These are phyloP conservation scores for Pilophorus perplexus DNA, from an alignment of 2,888 invertebrate species.

Conservation along the genomic window DNA sequence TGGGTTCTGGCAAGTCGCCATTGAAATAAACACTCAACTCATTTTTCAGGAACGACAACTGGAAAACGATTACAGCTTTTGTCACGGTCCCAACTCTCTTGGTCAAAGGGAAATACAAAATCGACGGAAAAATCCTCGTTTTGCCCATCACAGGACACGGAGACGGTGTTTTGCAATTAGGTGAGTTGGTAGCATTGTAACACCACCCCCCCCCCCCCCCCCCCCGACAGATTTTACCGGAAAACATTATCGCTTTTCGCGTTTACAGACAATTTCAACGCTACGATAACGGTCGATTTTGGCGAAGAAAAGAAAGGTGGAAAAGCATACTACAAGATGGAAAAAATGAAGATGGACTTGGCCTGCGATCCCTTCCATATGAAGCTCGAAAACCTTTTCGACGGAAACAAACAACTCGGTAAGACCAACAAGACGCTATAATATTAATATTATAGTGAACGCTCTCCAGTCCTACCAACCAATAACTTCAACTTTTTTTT, in stretches of 20 bases:
- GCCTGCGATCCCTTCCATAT: not conserved
- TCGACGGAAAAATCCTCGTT: not conserved
- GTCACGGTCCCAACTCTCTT: not conserved
- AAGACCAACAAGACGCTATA: no score
- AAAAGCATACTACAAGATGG: not conserved
- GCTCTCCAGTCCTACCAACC: not conserved
- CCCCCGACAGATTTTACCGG: no score
- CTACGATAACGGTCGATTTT: not conserved
- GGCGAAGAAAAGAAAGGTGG: not conserved
- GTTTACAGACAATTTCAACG: not conserved
- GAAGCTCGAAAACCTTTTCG: not conserved
- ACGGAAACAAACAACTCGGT: not conserved
- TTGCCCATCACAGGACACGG: not conserved
- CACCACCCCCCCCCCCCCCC: no score
- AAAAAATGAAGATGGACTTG: not conserved
- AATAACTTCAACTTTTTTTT: not conserved
- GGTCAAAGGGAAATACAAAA: not conserved
- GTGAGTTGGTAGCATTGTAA: no score
- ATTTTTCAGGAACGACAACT: not conserved
- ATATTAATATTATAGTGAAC: no score
- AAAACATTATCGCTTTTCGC: no score
- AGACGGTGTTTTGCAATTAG: not conserved
- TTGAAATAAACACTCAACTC: no score
- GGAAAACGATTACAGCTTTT: not conserved
- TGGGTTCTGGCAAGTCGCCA: no score